These are phyloP conservation scores for Lateolabrax maculatus DNA, from an alignment of 2,797 vertebrate species.

Conservation along the genomic window DNA sequence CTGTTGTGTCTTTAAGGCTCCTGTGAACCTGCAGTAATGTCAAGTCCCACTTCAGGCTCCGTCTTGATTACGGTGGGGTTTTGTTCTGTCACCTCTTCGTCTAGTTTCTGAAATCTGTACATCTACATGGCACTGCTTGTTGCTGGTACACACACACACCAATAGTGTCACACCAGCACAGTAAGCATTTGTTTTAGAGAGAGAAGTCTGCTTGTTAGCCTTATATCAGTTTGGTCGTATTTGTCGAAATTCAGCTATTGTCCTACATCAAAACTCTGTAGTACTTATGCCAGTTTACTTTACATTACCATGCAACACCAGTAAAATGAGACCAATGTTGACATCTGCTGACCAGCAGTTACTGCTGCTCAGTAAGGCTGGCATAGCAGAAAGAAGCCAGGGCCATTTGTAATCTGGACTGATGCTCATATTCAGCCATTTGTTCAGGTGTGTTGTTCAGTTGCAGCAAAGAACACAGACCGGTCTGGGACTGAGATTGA, in stretches of 20 bases:
- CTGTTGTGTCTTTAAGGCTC: too few species aligned
- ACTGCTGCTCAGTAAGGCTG: constrained; percentile 18
- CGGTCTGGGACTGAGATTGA: not conserved
- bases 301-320: not conserved
- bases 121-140: not conserved
- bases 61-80: not conserved
- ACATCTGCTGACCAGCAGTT: constrained; percentile 59
- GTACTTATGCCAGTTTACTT: not conserved
- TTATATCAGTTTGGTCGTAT: not conserved
- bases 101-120: not conserved
- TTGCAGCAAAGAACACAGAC: constrained; percentile 11
- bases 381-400: constrained; percentile 23
- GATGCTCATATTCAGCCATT: constrained; percentile 3
- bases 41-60: not conserved
- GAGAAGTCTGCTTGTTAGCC: not conserved
- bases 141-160: not conserved
- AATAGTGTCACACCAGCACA: not conserved
- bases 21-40: not conserved
- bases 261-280: not conserved
- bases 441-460: constrained; percentile 8
- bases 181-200: not conserved
- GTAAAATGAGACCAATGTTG: constrained; percentile 49
- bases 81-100: not conserved
- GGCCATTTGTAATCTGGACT: constrained; percentile 11
- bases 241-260: not conserved